phyloP scores from a whole-genome alignment of 2,797 vertebrate genomes.

The Rhabdophis nuchalis region DNA sequence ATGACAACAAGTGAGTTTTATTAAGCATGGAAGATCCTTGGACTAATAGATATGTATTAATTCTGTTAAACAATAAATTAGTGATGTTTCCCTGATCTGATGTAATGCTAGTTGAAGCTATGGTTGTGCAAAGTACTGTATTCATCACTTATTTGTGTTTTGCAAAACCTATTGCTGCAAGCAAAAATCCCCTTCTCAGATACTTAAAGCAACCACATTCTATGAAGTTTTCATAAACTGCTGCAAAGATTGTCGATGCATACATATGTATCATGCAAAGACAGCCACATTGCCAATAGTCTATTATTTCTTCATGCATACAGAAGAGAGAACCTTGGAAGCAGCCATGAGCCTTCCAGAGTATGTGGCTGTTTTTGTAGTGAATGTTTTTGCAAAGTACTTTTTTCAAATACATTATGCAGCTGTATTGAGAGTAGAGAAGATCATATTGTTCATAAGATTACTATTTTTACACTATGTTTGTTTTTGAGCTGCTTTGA shows the following conservation, averaged over 20 bases:
- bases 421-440: not conserved
- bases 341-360: not conserved
- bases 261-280: not conserved
- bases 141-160: not conserved
- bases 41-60: not conserved
- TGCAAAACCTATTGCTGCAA: not conserved
- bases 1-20: slow-evolving; percentile 87
- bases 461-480: not conserved
- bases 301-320: not conserved
- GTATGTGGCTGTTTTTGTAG: not conserved
- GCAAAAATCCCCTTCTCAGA: not conserved
- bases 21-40: not conserved
- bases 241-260: not conserved
- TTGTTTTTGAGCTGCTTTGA: not conserved
- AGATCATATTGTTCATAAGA: not conserved
- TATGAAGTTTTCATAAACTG: not conserved
- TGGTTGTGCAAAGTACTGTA: not conserved
- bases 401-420: not conserved
- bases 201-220: not conserved
- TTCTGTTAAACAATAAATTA: not conserved
- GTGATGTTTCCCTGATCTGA: not conserved
- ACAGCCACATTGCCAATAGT: not conserved
- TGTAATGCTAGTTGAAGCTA: not conserved
- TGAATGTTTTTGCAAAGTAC: not conserved
- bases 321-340: not conserved